Evolutionary conservation across 2,888 invertebrate genomes (phyloP), one percentile per base, ranked within the genome.

Genomic region (Trachelus stipa): DNA sequence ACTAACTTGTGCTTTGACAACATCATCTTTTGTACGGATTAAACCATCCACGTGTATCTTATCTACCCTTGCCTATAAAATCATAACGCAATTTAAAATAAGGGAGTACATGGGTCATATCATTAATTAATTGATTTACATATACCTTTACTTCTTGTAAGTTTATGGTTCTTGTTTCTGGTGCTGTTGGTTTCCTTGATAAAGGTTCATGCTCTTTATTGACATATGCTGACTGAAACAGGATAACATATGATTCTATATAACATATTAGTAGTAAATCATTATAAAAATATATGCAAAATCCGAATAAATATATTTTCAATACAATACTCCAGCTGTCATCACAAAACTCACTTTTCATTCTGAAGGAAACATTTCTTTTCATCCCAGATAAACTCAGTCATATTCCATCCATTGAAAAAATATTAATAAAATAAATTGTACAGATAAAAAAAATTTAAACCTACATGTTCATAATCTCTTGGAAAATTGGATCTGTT

Each of bases 21-120:
- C 95, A 88, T 98, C 98, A 90, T 98, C 96, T 91, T 97, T 97
- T 1, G 98, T 99, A 80, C 98, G 93, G 69, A 92, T 93, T 30
- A 99, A 91, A 0, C 98, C 98, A 88, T 97, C 96, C 75, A 99
- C 94, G 85, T 97, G 95, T 37, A 99, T 94, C 83, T 95, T 94
- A 89, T 98, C 97, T 2, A 99, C 98, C 76, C 96, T 94, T 0
- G 96, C 97, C 95, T 95, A 89, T 31, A 90, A 91, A 79, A 81
- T 33, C 12, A 30, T 15, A 11, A 71, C 0, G 9, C 23, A 56
- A 9, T 71, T 71, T 12, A 15, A 71, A 71, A 34, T 71, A 71
- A 33, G 71, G 71, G 12, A 33, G 71, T 71, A 23, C 56, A 23
- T 56, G 0, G 56, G 23, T 56, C 23, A 56, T 1, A 9, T 23